Evolutionary conservation across 1,140 invertebrate genomes (phyloP).

Genomic region (Coelopa frigida): DNA sequence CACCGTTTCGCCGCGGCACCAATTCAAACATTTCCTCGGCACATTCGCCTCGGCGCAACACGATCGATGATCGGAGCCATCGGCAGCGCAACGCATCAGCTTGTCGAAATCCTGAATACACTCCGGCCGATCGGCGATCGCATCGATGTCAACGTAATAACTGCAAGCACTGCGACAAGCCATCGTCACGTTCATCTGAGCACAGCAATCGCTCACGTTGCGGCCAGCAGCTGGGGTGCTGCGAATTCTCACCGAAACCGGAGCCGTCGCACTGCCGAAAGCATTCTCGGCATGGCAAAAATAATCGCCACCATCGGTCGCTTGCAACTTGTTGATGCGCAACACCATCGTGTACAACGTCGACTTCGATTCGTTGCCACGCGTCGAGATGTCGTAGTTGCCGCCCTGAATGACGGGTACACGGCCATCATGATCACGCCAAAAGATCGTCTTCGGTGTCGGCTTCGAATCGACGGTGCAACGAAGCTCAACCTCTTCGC

Average conservation of each 20-base stretch:
- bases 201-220: conserved; percentile 69
- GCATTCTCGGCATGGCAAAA: conserved; percentile 76
- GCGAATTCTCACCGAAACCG: conserved; percentile 62
- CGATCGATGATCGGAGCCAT: conserved; percentile 68
- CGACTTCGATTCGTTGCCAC: conserved; percentile 32
- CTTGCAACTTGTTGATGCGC: conserved; percentile 60
- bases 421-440: conserved; percentile 61
- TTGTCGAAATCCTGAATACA: conserved; percentile 78
- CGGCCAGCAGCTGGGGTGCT: conserved; percentile 51
- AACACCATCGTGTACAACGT: conserved; percentile 64
- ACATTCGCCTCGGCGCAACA: conserved; percentile 71
- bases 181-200: conserved; percentile 64
- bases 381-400: conserved; percentile 59
- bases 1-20: conserved; percentile 57
- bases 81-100: conserved; percentile 75
- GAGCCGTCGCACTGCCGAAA: conserved; percentile 61
- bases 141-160: conserved; percentile 72
- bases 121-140: conserved; percentile 66
- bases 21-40: conserved; percentile 65
- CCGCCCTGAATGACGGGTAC: conserved; percentile 65
- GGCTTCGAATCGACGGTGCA: conserved; percentile 70
- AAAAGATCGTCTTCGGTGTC: conserved; percentile 70
- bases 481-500: conserved; percentile 63
- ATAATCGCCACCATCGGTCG: conserved; percentile 66
- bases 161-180: conserved; percentile 70